phyloP scores from a whole-genome alignment of 2,113 vertebrate genomes.

The Xiphias gladius region DNA sequence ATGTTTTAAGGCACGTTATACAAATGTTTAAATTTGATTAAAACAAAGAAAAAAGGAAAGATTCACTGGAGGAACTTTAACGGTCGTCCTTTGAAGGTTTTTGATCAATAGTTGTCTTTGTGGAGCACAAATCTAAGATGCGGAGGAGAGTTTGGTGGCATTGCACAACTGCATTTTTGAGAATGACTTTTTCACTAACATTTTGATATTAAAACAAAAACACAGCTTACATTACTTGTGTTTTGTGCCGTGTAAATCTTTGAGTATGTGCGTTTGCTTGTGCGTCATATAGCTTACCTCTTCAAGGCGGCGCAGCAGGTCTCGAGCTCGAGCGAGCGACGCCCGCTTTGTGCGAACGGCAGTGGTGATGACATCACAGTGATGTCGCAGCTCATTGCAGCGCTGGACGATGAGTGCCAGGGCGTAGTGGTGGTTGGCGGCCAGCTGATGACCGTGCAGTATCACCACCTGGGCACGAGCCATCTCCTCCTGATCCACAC shows the following conservation, averaged over 20 bases:
- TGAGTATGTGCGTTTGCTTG: background rate
- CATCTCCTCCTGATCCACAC: slow-evolving; percentile 87
- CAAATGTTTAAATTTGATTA: background rate
- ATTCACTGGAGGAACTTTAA: background rate
- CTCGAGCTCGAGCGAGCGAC: slow-evolving; percentile 85
- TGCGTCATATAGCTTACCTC: slow-evolving; percentile 80
- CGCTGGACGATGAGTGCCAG: slow-evolving; percentile 94
- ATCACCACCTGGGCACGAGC: slow-evolving; percentile 89
- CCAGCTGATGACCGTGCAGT: slow-evolving; percentile 93
- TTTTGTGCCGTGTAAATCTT: background rate
- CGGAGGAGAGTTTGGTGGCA: background rate
- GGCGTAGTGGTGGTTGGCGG: slow-evolving; percentile 94
- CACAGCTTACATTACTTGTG: background rate
- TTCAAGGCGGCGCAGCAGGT: slow-evolving; percentile 90
- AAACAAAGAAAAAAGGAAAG: background rate
- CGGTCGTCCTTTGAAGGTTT: background rate
- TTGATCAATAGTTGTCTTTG: no score
- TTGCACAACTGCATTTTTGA: background rate
- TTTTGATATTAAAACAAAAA: background rate
- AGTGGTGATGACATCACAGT: slow-evolving; percentile 87
- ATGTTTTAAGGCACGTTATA: background rate
- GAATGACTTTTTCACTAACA: no score
- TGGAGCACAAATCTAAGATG: background rate
- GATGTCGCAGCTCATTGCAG: slow-evolving; percentile 94
- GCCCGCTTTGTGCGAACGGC: slow-evolving; percentile 87